phyloP scores from a whole-genome alignment of 2,888 invertebrate genomes.

The Tenthredo livida region DNA sequence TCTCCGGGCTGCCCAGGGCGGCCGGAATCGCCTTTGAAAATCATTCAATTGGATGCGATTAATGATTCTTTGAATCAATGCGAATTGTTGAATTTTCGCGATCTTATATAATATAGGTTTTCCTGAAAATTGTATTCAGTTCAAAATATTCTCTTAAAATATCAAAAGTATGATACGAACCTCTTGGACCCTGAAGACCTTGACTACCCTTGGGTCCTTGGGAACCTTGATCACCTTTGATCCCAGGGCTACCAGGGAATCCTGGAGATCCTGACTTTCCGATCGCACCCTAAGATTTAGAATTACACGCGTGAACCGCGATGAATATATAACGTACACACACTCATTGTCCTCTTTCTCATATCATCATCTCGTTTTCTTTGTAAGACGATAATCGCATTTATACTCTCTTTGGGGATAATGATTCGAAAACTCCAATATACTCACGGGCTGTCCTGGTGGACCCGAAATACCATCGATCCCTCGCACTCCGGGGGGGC shows the following conservation, averaged over 20 bases:
- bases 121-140: not conserved
- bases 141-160: not conserved
- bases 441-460: constrained; percentile 86
- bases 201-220: constrained; percentile 89
- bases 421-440: not conserved
- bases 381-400: too few species aligned
- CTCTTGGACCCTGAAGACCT: constrained; percentile 90
- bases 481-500: constrained; percentile 88
- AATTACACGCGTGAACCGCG: not conserved
- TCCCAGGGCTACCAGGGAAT: constrained; percentile 89
- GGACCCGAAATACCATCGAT: constrained; percentile 89
- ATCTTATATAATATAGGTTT: not conserved
- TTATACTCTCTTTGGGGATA: not conserved
- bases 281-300: constrained; percentile 82
- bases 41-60: constrained; percentile 47
- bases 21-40: constrained; percentile 84
- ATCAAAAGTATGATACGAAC: constrained; percentile 67
- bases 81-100: not conserved
- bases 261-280: constrained; percentile 93
- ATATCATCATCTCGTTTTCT: constrained; percentile 18
- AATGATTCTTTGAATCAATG: not conserved
- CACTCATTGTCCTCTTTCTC: not conserved
- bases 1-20: constrained; percentile 89
- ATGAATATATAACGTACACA: constrained; percentile 34
- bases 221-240: constrained; percentile 89